Evolutionary conservation across 2,113 vertebrate species (phyloP), one percentile per base, ranked within the genome.

Genomic region (Plecturocebus donacophilus): DNA sequence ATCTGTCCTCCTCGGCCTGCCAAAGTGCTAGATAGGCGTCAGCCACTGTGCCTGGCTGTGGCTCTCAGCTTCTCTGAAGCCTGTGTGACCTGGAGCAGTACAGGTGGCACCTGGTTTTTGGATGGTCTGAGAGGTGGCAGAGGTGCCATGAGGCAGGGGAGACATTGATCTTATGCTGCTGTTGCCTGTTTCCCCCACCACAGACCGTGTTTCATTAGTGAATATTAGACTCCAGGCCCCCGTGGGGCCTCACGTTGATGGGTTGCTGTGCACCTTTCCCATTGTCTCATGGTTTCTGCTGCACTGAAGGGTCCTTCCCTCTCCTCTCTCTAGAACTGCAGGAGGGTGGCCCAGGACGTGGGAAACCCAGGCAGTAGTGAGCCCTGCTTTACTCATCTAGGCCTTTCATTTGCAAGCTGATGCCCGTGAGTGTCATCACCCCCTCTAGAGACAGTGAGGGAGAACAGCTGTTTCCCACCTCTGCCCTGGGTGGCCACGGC

Each of bases 161-260:
- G 1, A 11, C 0, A 2, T 10, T 0, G 32, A 1, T 19, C 30
- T 27, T 14, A 14, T 1, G 23, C 52, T 20, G 32, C 89, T 23
- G 30, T 19, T 64, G 25, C 40, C 42, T 11, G 35, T 80, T 45
- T 30, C 27, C 6, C 77, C 14, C 40, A 32, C 3, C 0, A 17
- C 0, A 4, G 40, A 30, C 61, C 2, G 0, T 1, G 68, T 17
- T 45, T 87, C 11, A 11, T 8, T 38, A 14, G 0, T 2, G 61
- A 25, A 0, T 14, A 7, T 20, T 4, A 2, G 82, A 20, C 49
- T 6, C 23, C 0, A n/a, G 30, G n/a, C 64, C 40, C 49, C 23
- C 3, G 2, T 25, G 79, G 38, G 83, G 40, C 61, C 73, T 79
- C 45, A 3, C 0, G 0, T 4, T 3, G 79, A 20, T 11, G 10